Conservation (phyloP, 92 coral and sea anemone species). For the Zoanthus sansibaricus region DNA sequence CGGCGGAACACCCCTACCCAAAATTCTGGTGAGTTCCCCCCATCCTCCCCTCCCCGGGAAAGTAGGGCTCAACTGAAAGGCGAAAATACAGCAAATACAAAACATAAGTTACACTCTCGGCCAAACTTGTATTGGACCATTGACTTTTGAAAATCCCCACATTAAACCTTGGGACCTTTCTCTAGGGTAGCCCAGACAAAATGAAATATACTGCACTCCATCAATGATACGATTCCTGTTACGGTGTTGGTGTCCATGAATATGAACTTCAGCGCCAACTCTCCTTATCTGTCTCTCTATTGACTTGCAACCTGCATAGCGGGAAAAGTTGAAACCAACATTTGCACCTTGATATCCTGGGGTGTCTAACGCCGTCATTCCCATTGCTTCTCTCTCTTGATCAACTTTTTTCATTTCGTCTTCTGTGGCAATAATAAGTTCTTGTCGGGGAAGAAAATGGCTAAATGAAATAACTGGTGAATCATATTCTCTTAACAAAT, state of each 20-base stretch:
- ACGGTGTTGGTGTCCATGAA: slow-evolving; percentile 85
- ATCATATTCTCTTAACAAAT: slow-evolving; percentile 54
- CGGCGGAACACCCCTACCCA: no score
- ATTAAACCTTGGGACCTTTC: slow-evolving; percentile 82
- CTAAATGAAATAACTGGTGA: slow-evolving; percentile 81
- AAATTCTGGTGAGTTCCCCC: no score
- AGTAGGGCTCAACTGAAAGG: no score
- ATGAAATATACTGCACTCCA: slow-evolving; percentile 77
- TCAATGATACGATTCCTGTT: slow-evolving; percentile 81
- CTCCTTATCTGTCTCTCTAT: slow-evolving; percentile 73
- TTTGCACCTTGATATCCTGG: slow-evolving; percentile 77
- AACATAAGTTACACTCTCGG: slow-evolving; percentile 31
- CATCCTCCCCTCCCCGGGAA: no score
- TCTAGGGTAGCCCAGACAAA: slow-evolving; percentile 80
- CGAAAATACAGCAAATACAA: no score
- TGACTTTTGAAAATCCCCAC: slow-evolving; percentile 66
- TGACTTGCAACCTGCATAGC: slow-evolving; percentile 77
- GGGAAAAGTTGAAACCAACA: slow-evolving; percentile 74
- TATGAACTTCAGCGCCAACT: slow-evolving; percentile 70
- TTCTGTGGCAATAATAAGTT: slow-evolving; percentile 72
- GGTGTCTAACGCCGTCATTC: slow-evolving; percentile 49
- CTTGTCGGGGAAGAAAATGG: slow-evolving; percentile 83
- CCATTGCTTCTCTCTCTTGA: slow-evolving; percentile 62
- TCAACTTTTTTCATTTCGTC: slow-evolving; percentile 62
- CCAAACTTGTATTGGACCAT: slow-evolving; percentile 78